Evolutionary conservation across 1,140 invertebrate species (phyloP).

Genomic region (Diuraphis noxia): DNA sequence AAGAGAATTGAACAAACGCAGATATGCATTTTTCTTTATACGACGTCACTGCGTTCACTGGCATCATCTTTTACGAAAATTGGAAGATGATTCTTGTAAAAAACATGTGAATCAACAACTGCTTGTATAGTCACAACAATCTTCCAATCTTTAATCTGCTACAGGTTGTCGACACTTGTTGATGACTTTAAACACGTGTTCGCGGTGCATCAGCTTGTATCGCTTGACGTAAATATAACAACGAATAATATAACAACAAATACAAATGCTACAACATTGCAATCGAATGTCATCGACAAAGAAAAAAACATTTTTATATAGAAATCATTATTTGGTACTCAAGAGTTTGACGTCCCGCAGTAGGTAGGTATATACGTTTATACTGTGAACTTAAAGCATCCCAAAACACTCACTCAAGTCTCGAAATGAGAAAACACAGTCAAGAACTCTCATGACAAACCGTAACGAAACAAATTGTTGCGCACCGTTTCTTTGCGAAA

Average conservation of each 20-base stretch:
- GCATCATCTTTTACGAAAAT: neutral
- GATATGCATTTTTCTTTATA: neutral
- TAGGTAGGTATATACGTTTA: neutral
- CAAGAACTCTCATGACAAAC: neutral
- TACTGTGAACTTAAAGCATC: neutral
- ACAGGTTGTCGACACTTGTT: neutral
- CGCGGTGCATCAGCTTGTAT: neutral
- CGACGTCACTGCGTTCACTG: neutral
- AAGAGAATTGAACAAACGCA: neutral
- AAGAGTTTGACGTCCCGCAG: neutral
- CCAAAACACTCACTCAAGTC: neutral
- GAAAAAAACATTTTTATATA: neutral
- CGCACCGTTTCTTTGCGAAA: neutral
- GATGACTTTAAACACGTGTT: neutral
- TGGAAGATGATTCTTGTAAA: neutral
- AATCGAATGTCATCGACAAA: neutral
- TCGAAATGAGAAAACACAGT: neutral
- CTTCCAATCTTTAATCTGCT: neutral
- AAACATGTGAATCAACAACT: neutral
- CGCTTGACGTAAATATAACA: neutral
- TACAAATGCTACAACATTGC: neutral
- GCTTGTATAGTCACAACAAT: neutral
- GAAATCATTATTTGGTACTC: neutral
- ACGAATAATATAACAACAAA: neutral
- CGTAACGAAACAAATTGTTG: neutral